Base-by-base conservation (phyloP, 2,113 vertebrate species). In the Microtus richardsoni region DNA sequence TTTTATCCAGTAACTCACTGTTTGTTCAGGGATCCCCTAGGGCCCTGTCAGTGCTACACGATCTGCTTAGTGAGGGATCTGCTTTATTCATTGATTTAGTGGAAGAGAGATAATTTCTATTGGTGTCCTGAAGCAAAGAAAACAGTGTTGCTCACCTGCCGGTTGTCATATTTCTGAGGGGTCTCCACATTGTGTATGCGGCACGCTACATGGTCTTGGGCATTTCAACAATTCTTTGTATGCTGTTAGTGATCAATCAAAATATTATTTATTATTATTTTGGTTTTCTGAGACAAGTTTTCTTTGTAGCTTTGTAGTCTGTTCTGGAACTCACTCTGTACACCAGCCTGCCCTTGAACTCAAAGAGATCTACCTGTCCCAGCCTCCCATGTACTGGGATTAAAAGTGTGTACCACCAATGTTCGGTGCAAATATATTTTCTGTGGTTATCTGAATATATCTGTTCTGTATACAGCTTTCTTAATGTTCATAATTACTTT, bases 1-100 rank as follows among this genome's bases (percentile, higher is more conserved):
- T 70, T 44, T 96, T 79, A 93, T 66, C 86, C 58, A 91, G 30
- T 91, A 91, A 97, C 68, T 86, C 78, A 52, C 66, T 91, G 47
- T 96, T 97, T 96, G 58, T 52, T 91, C 70, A 47, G 13, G 64
- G 83, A 79, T 93, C 19, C 75, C 66, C 49, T 36, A 36, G 19
- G 4, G 83, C 16, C n/a, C 10, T 9, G 4, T 22, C 77, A 28
- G 19, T 24, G 26, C 4, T 75, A 19, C 5, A 33, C 4, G 44
- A 5, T 16, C 17, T n/a, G 12, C 33, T 22, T 71, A 12, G 24
- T 60, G 26, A 88, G n/a, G 19, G 2, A 74, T 62, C 75, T 83
- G 36, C 24, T 88, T 74, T 21, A 83, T 60, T 52, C 30, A 3
- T 64, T 62, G n/a, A 68, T 73, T 90, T 95, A 96, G 89, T 54